Percentiles rank a stretch among this genome's conserved stretches.
Evolutionary conservation across 2,797 vertebrate genomes (phyloP).

Genomic region (Manis pentadactyla): DNA sequence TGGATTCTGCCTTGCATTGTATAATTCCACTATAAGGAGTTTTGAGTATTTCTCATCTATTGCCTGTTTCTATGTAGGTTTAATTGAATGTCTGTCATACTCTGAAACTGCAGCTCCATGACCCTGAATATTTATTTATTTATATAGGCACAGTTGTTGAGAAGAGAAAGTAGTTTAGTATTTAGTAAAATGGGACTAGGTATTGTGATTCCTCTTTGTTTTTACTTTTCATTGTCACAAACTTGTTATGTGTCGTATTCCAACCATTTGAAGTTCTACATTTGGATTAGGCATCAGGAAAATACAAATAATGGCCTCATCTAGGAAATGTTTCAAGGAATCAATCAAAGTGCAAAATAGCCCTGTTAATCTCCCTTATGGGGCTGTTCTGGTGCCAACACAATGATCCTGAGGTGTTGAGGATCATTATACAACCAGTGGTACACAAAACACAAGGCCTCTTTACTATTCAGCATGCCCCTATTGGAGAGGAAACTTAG

Average conservation of each 20-base stretch:
- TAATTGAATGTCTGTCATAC: not conserved
- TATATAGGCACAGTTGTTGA: not conserved
- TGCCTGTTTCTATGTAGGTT: not conserved
- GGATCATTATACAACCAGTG: not conserved
- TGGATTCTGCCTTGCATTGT: not conserved
- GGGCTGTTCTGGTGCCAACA: not conserved
- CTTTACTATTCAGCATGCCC: not conserved
- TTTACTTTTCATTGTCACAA: not conserved
- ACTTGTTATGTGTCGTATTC: not conserved
- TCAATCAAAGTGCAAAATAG: constrained; percentile 35
- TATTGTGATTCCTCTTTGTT: not conserved
- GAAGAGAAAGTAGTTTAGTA: not conserved
- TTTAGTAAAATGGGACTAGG: not conserved
- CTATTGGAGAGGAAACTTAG: not conserved
- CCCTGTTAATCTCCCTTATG: not conserved
- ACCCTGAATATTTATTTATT: not conserved
- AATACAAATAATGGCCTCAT: constrained; percentile 60
- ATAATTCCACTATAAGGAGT: not conserved
- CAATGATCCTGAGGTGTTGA: not conserved
- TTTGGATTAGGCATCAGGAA: constrained; percentile 48
- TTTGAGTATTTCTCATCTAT: not conserved
- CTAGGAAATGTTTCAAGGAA: constrained; percentile 56
- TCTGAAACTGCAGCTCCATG: not conserved
- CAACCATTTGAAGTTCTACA: not conserved
- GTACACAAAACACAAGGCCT: not conserved